Percentiles rank a stretch among this genome's conserved stretches.
Conservation (phyloP, 2,888 invertebrate genomes). For the Dugesia japonica region DNA sequence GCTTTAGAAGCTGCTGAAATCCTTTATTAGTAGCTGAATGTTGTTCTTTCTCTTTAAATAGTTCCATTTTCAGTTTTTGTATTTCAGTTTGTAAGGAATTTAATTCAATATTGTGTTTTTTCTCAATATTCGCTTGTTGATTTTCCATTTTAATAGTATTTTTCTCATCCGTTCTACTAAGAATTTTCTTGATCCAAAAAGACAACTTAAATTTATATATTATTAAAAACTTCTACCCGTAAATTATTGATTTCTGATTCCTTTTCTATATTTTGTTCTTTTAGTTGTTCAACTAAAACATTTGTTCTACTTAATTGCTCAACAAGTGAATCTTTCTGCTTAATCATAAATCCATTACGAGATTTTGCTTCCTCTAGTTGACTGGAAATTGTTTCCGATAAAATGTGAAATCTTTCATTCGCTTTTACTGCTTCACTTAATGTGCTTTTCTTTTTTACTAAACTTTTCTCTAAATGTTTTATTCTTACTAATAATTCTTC, state of each 20-base stretch:
- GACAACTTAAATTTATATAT: no score
- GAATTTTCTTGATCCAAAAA: background rate
- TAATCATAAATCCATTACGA: background rate
- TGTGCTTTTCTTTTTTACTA: background rate
- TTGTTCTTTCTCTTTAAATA: background rate
- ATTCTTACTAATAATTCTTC: background rate
- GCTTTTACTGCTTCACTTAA: conserved; percentile 26
- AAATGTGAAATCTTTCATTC: conserved; percentile 24
- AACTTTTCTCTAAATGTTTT: background rate
- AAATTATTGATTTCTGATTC: background rate
- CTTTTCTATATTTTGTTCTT: background rate
- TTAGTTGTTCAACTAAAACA: background rate
- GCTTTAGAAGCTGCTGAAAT: conserved; percentile 17
- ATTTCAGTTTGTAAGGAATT: background rate
- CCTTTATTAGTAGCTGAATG: background rate
- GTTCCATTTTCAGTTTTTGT: conserved; percentile 16
- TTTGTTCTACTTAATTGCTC: background rate
- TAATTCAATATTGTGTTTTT: background rate
- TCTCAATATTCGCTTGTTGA: background rate
- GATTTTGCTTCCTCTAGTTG: background rate
- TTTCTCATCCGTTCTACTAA: background rate
- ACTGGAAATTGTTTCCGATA: background rate
- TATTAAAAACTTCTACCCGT: background rate
- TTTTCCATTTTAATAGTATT: background rate
- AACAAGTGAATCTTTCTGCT: background rate